Evolutionary conservation across 2,888 invertebrate genomes (phyloP).

Genomic region (Drosophila demipolita): DNA sequence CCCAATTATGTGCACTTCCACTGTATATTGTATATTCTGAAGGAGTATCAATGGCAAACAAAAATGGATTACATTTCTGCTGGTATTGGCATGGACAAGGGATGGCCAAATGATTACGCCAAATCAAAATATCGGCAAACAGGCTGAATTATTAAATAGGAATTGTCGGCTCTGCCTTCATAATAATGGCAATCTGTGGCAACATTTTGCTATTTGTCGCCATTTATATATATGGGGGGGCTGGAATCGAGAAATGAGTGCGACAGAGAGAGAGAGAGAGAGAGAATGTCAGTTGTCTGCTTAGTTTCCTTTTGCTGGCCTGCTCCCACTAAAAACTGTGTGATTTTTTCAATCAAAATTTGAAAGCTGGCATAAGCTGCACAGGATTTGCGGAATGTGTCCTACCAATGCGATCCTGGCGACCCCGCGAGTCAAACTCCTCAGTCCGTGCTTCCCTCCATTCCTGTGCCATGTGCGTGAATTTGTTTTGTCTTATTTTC

Average conservation of each 20-base stretch:
- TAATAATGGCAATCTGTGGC: slow-evolving; percentile 64
- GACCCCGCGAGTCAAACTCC: slow-evolving; percentile 36
- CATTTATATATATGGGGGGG: slow-evolving; percentile 20
- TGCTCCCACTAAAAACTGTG: slow-evolving; percentile 44
- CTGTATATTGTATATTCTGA: background rate
- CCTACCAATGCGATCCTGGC: slow-evolving; percentile 52
- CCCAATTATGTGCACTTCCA: background rate
- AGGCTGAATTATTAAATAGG: slow-evolving; percentile 58
- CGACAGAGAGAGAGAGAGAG: slow-evolving; percentile 6
- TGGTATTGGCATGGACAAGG: slow-evolving; percentile 23
- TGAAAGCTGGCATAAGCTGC: slow-evolving; percentile 77
- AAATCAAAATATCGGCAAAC: slow-evolving; percentile 65
- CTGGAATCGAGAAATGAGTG: background rate
- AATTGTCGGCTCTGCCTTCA: slow-evolving; percentile 35
- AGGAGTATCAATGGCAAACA: slow-evolving; percentile 11
- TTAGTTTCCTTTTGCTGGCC: slow-evolving; percentile 45
- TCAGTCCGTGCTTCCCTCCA: background rate
- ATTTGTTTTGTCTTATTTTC: slow-evolving; percentile 80
- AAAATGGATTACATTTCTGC: slow-evolving; percentile 24
- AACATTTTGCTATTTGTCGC: slow-evolving; percentile 74
- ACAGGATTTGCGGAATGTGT: slow-evolving; percentile 74
- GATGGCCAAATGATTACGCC: slow-evolving; percentile 48
- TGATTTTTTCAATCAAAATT: slow-evolving; percentile 80
- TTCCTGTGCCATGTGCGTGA: slow-evolving; percentile 47
- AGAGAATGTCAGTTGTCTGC: slow-evolving; percentile 25